Conservation (phyloP, 2,113 vertebrate species). For the Ictalurus furcatus region DNA sequence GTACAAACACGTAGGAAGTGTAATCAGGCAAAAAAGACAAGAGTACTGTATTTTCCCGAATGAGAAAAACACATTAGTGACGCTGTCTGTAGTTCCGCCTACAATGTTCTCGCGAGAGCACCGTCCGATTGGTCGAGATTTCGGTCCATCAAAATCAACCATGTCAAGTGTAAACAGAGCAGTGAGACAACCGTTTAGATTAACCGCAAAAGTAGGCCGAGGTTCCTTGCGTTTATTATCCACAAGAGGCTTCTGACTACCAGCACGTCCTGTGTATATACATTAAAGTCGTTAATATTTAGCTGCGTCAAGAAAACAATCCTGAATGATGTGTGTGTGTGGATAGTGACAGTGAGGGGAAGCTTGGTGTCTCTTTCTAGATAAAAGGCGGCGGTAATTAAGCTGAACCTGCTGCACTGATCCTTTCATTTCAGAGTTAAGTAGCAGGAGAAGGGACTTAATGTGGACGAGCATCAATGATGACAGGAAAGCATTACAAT, state of each 20-base stretch:
- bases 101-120: slow-evolving; percentile 2
- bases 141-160: slow-evolving; percentile 49
- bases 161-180: slow-evolving; percentile 37
- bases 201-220: slow-evolving; percentile 1
- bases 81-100: slow-evolving; percentile 11
- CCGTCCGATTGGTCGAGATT: slow-evolving; percentile 46
- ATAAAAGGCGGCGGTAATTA: slow-evolving; percentile 9
- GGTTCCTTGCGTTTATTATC: slow-evolving; percentile 3
- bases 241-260: not conserved
- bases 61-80: not conserved
- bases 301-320: not conserved
- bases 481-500: slow-evolving; percentile 94
- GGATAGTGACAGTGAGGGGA: slow-evolving; percentile 1
- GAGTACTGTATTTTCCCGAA: not conserved
- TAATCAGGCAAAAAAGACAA: not conserved
- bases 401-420: slow-evolving; percentile 40
- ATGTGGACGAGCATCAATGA: slow-evolving; percentile 70
- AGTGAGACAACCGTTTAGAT: not conserved
- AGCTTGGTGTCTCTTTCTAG: slow-evolving; percentile 11
- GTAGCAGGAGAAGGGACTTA: slow-evolving; percentile 1
- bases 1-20: not conserved
- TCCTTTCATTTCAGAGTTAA: not conserved
- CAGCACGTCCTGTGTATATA: not conserved
- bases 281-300: not conserved
- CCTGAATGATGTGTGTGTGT: not conserved